Evolutionary conservation across 2,888 invertebrate genomes (phyloP), one percentile per base, ranked within the genome.

Genomic region (Nowickia ferox): DNA sequence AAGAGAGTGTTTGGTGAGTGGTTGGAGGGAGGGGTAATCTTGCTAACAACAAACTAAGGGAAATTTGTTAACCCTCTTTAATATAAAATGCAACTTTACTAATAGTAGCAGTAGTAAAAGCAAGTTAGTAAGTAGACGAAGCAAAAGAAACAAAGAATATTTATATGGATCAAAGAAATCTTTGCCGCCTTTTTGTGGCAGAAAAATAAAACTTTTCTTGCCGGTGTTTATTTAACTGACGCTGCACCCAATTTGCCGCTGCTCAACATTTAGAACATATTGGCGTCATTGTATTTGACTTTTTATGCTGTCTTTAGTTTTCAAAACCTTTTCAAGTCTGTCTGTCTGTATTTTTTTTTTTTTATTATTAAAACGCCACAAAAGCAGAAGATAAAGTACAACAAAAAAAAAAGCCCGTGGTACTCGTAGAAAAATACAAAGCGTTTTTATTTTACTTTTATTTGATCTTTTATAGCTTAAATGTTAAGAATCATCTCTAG

Each of bases 241-340:
- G 86, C 87, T 88, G 88, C 87, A 88, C 88, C 88, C 88, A 88
- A 88, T 88, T 88, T 88, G 88, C 88, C 87, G 87, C 87, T 88
- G 86, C 86, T 83, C 76, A 86, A 83, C 86, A 86, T 86, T 86
- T 86, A 75, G 86, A 83, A 86, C 86, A 86, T 86, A 86, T 86
- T 86, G 86, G 86, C 83, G 83, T 86, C 86, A 86, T 80, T 82
- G 66, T 75, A 78, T 84, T 84, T 82, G 84, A 83, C 87, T 82
- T 81, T 86, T 86, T 86, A 79, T 83, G 83, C 83, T 86, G 86
- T 83, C 86, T 79, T 72, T 82, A 55, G 69, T 75, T 71, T 61
- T 22, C 22, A 69, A 77, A 65, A 82, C 17, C 42, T 57, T 22
- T n/a, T n/a, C n/a, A 69, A 69, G 65, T 63, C 15, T 79, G 63